Evolutionary conservation across 2,113 vertebrate genomes (phyloP).

Genomic region (Lichenostomus cassidix): DNA sequence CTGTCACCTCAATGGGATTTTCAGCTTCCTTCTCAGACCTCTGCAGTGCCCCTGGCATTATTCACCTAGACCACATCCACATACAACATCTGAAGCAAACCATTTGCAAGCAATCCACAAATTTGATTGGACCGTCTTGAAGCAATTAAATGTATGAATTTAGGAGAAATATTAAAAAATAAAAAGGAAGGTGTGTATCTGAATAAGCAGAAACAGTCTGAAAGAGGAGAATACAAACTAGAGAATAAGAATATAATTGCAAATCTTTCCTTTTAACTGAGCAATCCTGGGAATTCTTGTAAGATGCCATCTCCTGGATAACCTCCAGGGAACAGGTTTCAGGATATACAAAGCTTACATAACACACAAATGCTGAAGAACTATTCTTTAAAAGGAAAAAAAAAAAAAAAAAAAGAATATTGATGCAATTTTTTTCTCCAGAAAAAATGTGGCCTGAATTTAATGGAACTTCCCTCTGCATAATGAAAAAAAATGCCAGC

Average conservation of each 20-base stretch:
- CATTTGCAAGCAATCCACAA: neutral
- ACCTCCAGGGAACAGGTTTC: neutral
- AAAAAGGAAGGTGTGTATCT: neutral
- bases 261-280: neutral
- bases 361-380: neutral
- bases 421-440: neutral
- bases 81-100: neutral
- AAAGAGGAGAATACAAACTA: neutral
- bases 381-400: neutral
- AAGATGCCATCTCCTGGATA: neutral
- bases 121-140: neutral
- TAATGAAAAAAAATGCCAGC: slow-evolving; percentile 4
- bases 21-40: neutral
- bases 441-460: neutral
- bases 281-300: neutral
- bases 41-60: neutral
- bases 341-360: neutral
- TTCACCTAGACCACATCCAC: neutral
- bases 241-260: neutral
- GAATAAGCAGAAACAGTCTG: neutral
- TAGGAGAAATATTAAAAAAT: neutral
- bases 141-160: neutral
- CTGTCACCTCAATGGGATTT: neutral
- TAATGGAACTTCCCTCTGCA: neutral
- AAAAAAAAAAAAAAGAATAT: neutral